phyloP scores from a whole-genome alignment of 2,888 invertebrate species.

The Drosophila prolongata region DNA sequence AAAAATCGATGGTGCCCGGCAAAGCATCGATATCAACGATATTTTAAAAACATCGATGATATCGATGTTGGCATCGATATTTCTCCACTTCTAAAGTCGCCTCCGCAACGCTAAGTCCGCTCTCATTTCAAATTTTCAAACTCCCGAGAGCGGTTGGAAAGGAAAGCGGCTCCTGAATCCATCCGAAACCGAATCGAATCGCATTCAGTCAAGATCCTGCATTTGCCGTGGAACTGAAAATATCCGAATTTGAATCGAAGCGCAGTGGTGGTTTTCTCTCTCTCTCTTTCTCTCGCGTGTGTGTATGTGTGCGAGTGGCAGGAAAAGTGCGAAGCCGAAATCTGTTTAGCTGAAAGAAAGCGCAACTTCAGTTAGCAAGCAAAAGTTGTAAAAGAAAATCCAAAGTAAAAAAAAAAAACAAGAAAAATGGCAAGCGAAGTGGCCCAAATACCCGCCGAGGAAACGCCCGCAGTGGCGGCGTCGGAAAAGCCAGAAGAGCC shows the following conservation, averaged over 20 bases:
- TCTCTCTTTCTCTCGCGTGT: constrained; percentile 55
- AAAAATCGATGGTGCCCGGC: no score
- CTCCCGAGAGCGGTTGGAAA: constrained; percentile 64
- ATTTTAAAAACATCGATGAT: no score
- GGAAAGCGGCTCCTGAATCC: constrained; percentile 45
- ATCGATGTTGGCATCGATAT: no score
- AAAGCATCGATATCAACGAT: no score
- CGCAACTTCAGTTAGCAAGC: constrained; percentile 25
- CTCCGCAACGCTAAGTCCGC: constrained; percentile 1
- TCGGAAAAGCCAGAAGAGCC: constrained; percentile 75
- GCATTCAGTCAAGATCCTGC: constrained; percentile 26
- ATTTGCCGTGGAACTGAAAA: constrained; percentile 44
- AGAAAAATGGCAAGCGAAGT: constrained; percentile 90
- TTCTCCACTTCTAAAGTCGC: neutral
- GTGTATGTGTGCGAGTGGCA: constrained; percentile 68
- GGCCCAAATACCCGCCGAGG: constrained; percentile 85
- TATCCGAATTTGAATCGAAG: constrained; percentile 24
- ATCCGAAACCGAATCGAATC: constrained; percentile 25
- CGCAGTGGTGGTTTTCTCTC: constrained; percentile 66
- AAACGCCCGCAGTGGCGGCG: constrained; percentile 81
- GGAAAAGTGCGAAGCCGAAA: constrained; percentile 72
- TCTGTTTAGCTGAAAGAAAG: constrained; percentile 28
- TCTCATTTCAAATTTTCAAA: constrained; percentile 8
- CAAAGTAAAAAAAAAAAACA: constrained; percentile 26
- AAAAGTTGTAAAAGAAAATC: constrained; percentile 17